Evolutionary conservation across 2,113 vertebrate species (phyloP).

Genomic region (Catharus fuscescens): DNA sequence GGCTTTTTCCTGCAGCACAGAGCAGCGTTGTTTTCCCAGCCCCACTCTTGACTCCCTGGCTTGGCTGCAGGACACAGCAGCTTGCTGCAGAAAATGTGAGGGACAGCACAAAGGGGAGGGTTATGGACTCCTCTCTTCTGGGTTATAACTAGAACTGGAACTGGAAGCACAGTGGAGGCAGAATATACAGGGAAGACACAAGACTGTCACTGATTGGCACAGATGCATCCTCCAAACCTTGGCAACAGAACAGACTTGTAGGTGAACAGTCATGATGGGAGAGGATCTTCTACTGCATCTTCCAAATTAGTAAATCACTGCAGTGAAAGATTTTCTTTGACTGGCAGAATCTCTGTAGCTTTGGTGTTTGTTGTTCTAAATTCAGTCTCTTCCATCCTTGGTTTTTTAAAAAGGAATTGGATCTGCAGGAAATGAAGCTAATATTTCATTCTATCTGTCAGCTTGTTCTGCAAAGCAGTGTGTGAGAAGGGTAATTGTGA

Average conservation of each 20-base stretch:
- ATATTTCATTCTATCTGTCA: conserved; percentile 23
- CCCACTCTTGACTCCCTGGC: neutral
- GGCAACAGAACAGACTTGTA: neutral
- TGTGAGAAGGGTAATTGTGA: conserved; percentile 7
- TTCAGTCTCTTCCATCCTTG: neutral
- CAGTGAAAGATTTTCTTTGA: neutral
- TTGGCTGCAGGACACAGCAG: neutral
- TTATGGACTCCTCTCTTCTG: neutral
- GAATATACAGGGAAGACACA: neutral
- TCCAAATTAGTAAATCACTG: neutral
- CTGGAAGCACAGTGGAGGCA: neutral
- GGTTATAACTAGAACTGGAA: neutral
- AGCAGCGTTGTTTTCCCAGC: neutral
- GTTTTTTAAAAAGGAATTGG: neutral
- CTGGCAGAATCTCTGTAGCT: neutral
- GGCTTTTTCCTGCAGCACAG: neutral
- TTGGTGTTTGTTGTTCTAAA: conserved; percentile 5
- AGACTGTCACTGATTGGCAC: neutral
- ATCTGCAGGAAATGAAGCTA: neutral
- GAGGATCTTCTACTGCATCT: neutral
- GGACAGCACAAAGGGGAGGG: neutral
- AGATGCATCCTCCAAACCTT: neutral
- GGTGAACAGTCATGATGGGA: neutral
- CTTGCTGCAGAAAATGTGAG: neutral
- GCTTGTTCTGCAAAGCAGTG: neutral